These are phyloP conservation scores for Oryzias curvinotus DNA, from an alignment of 2,113 vertebrate species.

Conservation along the genomic window DNA sequence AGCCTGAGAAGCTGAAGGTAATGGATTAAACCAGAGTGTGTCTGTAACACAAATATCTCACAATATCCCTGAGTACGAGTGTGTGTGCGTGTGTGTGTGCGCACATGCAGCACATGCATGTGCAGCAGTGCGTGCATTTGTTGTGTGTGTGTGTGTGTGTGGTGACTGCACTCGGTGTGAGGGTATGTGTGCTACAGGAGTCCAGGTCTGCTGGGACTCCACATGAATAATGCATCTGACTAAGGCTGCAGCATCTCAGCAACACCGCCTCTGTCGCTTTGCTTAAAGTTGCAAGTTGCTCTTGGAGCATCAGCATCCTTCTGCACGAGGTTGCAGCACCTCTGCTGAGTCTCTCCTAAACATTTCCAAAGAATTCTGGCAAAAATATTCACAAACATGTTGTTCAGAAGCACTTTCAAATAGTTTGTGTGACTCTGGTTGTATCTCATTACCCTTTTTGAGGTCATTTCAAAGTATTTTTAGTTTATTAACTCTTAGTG, in stretches of 20 bases:
- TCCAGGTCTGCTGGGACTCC: conserved; percentile 70
- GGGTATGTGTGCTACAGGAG: conserved; percentile 61
- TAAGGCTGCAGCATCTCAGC: conserved; percentile 74
- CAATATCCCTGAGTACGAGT: not conserved
- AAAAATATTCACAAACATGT: conserved; percentile 4
- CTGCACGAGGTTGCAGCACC: conserved; percentile 43
- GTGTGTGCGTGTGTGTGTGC: conserved; percentile 1
- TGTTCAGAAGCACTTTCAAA: not conserved
- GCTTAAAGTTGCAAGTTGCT: conserved; percentile 73
- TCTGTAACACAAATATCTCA: not conserved
- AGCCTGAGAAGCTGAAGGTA: conserved; percentile 37
- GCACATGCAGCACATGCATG: not conserved
- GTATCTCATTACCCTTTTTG: too few relatives aligned
- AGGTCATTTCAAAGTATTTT: too few relatives aligned
- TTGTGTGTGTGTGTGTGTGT: conserved; percentile 14
- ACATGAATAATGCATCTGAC: conserved; percentile 80
- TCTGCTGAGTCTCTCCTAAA: conserved; percentile 20
- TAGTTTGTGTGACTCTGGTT: too few relatives aligned
- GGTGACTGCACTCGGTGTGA: conserved; percentile 40
- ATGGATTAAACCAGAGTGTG: conserved; percentile 25
- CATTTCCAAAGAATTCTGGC: not conserved
- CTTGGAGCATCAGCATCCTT: conserved; percentile 48
- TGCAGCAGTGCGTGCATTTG: not conserved
- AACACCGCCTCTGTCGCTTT: conserved; percentile 65
- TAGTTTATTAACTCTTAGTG: too few relatives aligned